Base-by-base conservation (phyloP, 64 coral and sea anemone species). In the Orbicella faveolata region DNA sequence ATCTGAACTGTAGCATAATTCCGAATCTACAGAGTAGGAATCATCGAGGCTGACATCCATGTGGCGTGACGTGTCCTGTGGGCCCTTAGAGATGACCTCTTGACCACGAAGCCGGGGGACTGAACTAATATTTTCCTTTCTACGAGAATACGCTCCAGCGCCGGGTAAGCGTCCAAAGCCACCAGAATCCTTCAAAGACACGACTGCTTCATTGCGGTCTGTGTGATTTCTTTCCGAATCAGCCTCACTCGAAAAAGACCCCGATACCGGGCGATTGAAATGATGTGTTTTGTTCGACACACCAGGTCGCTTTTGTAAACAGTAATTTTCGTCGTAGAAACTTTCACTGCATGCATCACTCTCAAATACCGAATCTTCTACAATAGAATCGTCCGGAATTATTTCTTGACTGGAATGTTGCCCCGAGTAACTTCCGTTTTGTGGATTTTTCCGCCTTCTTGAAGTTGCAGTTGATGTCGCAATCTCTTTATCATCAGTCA, bases 301-400 rank as follows among this genome's bases (percentile, higher is more conserved):
- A 30, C 36, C 37, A 44, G 82, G 65, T 52, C 21, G 63, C 37
- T 72, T 52, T 66, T 83, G 80, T 35, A 83, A 83, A 83, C 62
- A 83, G 4, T 16, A 4, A 69, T 85, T 51, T 26, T 72, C 21
- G 25, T 72, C 37, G 13, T 85, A 66, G 2, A 52, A 85, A 73
- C 19, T 44, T 72, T 85, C 39, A 30, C 14, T 36, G 20, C 15
- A 25, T 20, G 21, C 36, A 52, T 85, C 36, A 72, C 82, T 85
- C 82, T 34, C 70, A 85, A 85, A 70, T 0, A 72, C 64, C 21
- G 65, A 85, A 73, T 85, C 82, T 23, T 85, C 82, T 72, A 10
- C 34, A 68, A 67, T 68, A 63, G 30, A 66, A 83, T 83, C 36
- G 44, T 52, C 23, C 2, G 9, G 63, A 52, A 85, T 85, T 69